Base-by-base conservation (phyloP, 2,797 vertebrate species). In the Poeciliopsis paucimaculata region DNA sequence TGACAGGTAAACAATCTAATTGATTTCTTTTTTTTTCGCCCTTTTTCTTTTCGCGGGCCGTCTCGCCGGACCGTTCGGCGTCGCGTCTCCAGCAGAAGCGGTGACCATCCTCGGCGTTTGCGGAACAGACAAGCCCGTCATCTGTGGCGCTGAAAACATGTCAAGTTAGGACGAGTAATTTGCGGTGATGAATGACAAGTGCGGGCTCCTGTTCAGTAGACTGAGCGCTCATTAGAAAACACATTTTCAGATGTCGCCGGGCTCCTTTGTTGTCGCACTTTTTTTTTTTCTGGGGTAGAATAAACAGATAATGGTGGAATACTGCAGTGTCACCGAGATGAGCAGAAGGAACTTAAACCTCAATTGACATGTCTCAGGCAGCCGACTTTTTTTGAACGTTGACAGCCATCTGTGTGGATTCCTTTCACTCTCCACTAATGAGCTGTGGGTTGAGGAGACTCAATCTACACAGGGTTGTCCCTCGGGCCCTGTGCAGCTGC, bases 381-480 rank as follows among this genome's bases (percentile, higher is more conserved):
- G 93, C 84, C 87, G 92, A 94, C 93, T 91, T 94, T 95, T 57
- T 95, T 95, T 93, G 93, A 95, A 95, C 92, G 87, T 91, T 96
- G 96, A 96, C 96, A 96, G 94, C 96, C 96, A 96, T 96, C 96
- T 96, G 96, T 93, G 95, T 94, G 93, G 94, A 94, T 95, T 95
- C 91, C 93, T 94, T 96, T 96, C 95, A 94, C 95, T 95, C 94
- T 92, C 89, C 92, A 92, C 95, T 96, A 96, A 96, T 96, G 96
- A 96, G 96, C 95, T 91, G 90, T 88, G 93, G 92, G 92, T 95
- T 94, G 93, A 94, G 88, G 89, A 93, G 94, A 94, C 94, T 94
- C 94, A 91, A 92, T 96, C 95, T 95, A 95, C 93, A 93, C 94
- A 94, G 94, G 89, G 93, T 87, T 79, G 92, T 96, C 96, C 94